Conservation (phyloP, 2,113 vertebrate species). For the Verasper variegatus region DNA sequence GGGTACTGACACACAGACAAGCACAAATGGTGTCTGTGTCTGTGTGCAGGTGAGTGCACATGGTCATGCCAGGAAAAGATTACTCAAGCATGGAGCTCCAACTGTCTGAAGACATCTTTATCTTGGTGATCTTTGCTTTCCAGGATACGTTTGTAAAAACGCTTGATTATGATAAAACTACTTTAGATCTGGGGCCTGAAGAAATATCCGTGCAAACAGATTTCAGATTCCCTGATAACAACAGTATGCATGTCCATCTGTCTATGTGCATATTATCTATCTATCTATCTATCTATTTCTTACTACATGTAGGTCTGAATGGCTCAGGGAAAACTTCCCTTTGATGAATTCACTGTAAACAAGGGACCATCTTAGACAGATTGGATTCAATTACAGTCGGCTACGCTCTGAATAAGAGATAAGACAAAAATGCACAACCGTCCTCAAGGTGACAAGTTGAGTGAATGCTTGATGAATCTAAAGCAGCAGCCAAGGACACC, state of each 20-base stretch:
- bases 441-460: conserved; percentile 75
- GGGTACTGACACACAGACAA: conserved; percentile 20
- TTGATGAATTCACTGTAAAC: conserved; percentile 59
- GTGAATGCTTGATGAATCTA: conserved; percentile 63
- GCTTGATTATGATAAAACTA: conserved; percentile 8
- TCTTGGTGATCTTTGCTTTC: conserved; percentile 25
- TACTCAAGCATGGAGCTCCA: conserved; percentile 39
- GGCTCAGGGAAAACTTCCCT: conserved; percentile 31
- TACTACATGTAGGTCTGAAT: conserved; percentile 30
- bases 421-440: conserved; percentile 68
- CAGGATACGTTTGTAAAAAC: not conserved
- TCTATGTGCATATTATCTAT: not conserved
- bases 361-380: conserved; percentile 64
- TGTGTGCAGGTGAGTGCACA: conserved; percentile 28
- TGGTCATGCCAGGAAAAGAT: conserved; percentile 39
- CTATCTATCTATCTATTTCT: conserved; percentile 1
- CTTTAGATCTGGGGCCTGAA: conserved; percentile 5
- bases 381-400: conserved; percentile 69
- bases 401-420: conserved; percentile 69
- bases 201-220: conserved; percentile 10
- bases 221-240: conserved; percentile 31
- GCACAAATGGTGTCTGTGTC: conserved; percentile 14
- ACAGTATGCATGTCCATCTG: not conserved
- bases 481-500: conserved; percentile 71
- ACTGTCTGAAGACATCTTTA: conserved; percentile 38